phyloP scores from a whole-genome alignment of 1,140 invertebrate genomes.

The Kradibia gibbosae region DNA sequence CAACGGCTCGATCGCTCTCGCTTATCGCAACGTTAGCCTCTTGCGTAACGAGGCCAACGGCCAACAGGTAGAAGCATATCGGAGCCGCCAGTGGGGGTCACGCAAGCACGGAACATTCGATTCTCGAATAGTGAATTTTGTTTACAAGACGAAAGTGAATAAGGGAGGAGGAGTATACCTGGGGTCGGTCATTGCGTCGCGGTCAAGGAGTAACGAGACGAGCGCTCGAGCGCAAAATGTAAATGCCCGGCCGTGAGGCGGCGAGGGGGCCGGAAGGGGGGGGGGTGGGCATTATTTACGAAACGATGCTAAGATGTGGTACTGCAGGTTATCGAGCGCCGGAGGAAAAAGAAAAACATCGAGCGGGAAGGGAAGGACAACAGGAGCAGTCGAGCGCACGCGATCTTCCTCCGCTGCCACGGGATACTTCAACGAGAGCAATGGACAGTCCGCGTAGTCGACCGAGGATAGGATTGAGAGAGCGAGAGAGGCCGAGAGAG shows the following conservation, averaged over 20 bases:
- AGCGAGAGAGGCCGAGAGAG: not conserved
- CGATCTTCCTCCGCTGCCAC: not conserved
- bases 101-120: too few relatives aligned
- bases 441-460: not conserved
- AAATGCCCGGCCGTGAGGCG: not conserved
- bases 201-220: not conserved
- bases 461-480: constrained; percentile 23
- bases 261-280: not conserved
- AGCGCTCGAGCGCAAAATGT: not conserved
- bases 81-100: too few relatives aligned
- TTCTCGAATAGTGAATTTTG: too few relatives aligned
- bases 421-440: constrained; percentile 20
- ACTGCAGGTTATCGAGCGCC: not conserved
- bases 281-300: not conserved
- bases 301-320: not conserved
- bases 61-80: too few relatives aligned
- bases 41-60: too few relatives aligned
- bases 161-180: too few relatives aligned
- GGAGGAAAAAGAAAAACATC: not conserved
- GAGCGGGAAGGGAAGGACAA: constrained; percentile 23
- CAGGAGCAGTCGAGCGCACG: constrained; percentile 11
- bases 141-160: too few relatives aligned
- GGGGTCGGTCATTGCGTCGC: not conserved
- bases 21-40: too few relatives aligned
- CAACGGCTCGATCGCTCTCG: too few relatives aligned